Evolutionary conservation across 2,888 invertebrate species (phyloP).

Genomic region (Drepana falcataria): DNA sequence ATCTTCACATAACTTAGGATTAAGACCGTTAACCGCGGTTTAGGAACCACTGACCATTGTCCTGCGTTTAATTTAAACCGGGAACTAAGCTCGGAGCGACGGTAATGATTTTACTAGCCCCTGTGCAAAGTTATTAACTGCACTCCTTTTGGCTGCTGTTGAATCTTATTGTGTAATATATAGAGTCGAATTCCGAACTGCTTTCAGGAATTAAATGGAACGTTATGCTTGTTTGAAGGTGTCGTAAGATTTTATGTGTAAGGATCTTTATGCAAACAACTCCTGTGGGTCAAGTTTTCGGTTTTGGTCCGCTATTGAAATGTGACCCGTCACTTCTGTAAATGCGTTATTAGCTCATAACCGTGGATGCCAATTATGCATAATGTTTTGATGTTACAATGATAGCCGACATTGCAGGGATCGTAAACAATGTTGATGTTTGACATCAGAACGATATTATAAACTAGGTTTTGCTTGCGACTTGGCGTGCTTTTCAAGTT

Average conservation of each 20-base stretch:
- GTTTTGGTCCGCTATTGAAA: slow-evolving; percentile 68
- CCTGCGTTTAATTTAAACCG: slow-evolving; percentile 75
- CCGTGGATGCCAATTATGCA: slow-evolving; percentile 33
- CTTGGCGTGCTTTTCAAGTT: no score
- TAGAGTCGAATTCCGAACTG: slow-evolving; percentile 24
- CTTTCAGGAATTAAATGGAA: neutral
- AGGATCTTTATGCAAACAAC: slow-evolving; percentile 70
- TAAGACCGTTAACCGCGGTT: slow-evolving; percentile 59
- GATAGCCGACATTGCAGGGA: neutral
- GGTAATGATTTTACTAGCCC: slow-evolving; percentile 67
- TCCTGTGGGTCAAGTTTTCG: slow-evolving; percentile 68
- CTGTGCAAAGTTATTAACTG: slow-evolving; percentile 26
- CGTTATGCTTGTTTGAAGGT: slow-evolving; percentile 35
- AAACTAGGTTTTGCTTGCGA: no score
- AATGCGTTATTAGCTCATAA: slow-evolving; percentile 47
- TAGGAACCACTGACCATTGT: slow-evolving; percentile 70
- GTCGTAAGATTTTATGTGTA: slow-evolving; percentile 75
- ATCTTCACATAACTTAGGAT: slow-evolving; percentile 77
- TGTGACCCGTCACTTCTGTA: slow-evolving; percentile 53
- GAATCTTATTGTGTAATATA: slow-evolving; percentile 3
- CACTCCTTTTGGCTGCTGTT: neutral
- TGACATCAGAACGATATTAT: no score
- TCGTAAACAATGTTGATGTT: neutral
- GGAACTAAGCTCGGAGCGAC: slow-evolving; percentile 33
- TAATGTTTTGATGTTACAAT: slow-evolving; percentile 22